Conservation (phyloP, 2,888 invertebrate genomes). For the Schizaphis graminum region DNA sequence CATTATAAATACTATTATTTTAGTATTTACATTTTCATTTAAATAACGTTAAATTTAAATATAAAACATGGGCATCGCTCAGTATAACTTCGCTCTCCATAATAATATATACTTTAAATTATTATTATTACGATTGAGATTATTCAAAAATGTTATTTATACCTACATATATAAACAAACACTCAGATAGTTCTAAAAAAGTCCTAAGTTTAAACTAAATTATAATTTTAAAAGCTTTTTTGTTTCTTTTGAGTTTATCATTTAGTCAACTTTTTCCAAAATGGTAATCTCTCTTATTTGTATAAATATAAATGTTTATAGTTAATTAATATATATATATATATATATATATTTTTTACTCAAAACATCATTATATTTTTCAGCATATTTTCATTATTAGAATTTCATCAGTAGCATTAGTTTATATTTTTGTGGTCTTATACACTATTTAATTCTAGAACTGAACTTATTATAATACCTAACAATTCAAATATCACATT, state of each 20-base stretch:
- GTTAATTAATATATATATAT: not conserved
- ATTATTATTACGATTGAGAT: not conserved
- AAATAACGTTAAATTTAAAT: not conserved
- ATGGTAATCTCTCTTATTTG: not conserved
- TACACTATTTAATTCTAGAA: not conserved
- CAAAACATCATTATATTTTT: not conserved
- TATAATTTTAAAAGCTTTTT: not conserved
- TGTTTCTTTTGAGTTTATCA: not conserved
- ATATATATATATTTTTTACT: not conserved
- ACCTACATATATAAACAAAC: not conserved
- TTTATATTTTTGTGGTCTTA: not conserved
- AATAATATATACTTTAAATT: not conserved
- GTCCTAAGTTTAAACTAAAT: not conserved
- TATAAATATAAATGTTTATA: not conserved
- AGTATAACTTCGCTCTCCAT: not conserved
- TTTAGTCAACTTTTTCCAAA: not conserved
- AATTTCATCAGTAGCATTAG: not conserved
- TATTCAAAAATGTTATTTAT: not conserved
- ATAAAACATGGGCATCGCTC: not conserved
- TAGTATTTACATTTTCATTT: not conserved
- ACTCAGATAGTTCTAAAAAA: not conserved
- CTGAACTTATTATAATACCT: not conserved
- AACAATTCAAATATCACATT: not conserved
- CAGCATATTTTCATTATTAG: not conserved
- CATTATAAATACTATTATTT: not conserved